Evolutionary conservation across 2,113 vertebrate species (phyloP), one percentile per base, ranked within the genome.

Genomic region (Geococcyx californianus): DNA sequence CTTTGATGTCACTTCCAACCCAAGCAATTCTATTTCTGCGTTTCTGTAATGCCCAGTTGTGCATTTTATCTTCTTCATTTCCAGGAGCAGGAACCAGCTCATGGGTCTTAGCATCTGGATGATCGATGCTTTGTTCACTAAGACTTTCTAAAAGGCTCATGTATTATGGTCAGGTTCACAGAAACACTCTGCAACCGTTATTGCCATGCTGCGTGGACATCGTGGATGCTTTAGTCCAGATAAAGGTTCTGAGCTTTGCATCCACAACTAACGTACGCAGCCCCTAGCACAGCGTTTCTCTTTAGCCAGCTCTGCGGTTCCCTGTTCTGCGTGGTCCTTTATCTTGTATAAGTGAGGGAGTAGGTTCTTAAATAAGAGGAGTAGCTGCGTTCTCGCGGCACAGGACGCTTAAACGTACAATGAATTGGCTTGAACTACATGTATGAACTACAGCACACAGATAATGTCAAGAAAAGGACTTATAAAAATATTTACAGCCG

Each of bases 251-350:
- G 29, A 91, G 20, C 29, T 56, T 44, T 80, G 49, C 56, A 25
- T 69, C 52, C 52, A 18, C 49, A 42, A 1, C 6, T 42, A 10
- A 13, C 3, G 0, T 11, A n/a, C 1, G 2, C 9, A 62, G 26
- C 42, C 58, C 15, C n/a, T 16, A 10, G n/a, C 49, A 25, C n/a
- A 33, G 23, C 2, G 11, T 40, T 81, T 69, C 52, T 67, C 17
- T 5, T 25, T 36, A 6, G 10, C 25, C 60, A 38, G 55, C 82
- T n/a, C 52, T 55, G 38, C 17, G 36, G 55, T 40, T 87, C 81
- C 20, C 24, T 66, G 36, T 3, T 62, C 21, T 84, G 3, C 1
- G 4, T 40, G 29, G 18, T 63, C 10, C 54, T 87, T 84, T 18
- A 1, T 51, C 1, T n/a, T 82, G 13, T 72, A 2, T 29, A 4